Evolutionary conservation across 2,888 invertebrate genomes (phyloP), one percentile per base, ranked within the genome.

Genomic region (Oligia strigilis): DNA sequence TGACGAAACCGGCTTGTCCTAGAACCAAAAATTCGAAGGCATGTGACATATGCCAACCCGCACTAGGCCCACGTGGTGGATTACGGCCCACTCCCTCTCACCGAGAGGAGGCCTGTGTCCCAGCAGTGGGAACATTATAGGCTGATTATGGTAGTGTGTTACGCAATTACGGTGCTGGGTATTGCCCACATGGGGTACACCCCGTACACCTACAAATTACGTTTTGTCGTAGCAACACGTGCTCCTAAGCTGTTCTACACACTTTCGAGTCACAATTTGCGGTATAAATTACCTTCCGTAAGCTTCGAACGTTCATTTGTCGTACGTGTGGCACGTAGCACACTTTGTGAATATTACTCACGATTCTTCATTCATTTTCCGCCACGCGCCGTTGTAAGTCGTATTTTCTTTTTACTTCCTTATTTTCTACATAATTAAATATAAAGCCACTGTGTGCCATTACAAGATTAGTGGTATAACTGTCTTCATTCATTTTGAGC

Each of bases 211-310:
- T 69, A 65, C 65, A 77, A 80, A 86, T 82, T 80, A 80, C 72
- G 49, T 40, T 64, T 60, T 58, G 70, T 78, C 70, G 58, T 55
- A 74, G 80, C 76, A 78, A 52, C 72, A 80, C 73, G 69, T 77
- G 78, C 49, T 80, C 66, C 55, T 83, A 79, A 77, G 78, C 64
- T 64, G 23, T 64, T 73, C 67, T 73, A 69, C 84, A 78, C 70
- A 88, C 77, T 89, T 83, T 83, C 78, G 78, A 84, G 77, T 82
- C 72, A 86, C 81, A 86, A 83, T 88, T 46, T 87, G 79, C 73
- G 79, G 67, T 81, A 87, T 85, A 90, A 90, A 88, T 88, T 90
- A 87, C 79, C 77, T 78, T 43, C 19, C 19, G 77, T 85, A 85
- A 84, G 85, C 82, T 77, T 72, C 74, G 64, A 76, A 55, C 78